Evolutionary conservation across 2,797 vertebrate genomes (phyloP), one percentile per base, ranked within the genome.

Genomic region (Lerista edwardsae): DNA sequence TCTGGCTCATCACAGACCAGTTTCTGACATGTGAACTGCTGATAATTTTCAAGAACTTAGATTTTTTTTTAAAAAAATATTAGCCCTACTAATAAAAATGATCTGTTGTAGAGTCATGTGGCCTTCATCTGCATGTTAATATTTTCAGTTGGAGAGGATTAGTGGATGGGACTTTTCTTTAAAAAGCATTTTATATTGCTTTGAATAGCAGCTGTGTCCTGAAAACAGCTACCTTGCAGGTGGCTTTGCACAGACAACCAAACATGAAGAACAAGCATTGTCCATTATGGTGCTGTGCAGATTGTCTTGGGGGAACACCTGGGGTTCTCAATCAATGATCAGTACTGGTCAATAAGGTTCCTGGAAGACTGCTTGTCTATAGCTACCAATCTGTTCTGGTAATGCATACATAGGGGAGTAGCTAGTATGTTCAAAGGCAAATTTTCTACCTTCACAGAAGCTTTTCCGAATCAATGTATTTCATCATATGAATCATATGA

Each of bases 11-110:
- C 86, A 86, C 86, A 93, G 88, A 79, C 81, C 79, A 89, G 41
- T 84, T 92, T 94, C 89, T 93, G 80, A 75, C 80, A 84, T 88
- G 79, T 88, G 86, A 92, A 75, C 83, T 72, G 0, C 74, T 86
- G 91, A 89, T 89, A 88, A 91, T 88, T 93, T 92, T 93, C 86
- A 90, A 84, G 83, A 94, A 90, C 82, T 29, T 88, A 84, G 12
- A 6, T 61, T 55, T 12, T n/a, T 82, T 41, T 57, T 55, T 31
- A 64, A 75, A 55, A 82, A 41, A 61, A 71, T 84, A 67, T 11
- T 74, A 84, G 67, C 15, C 83, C 89, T 91, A 85, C 69, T 84
- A 87, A 75, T 80, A 75, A 87, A 82, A 79, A n/a, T 1, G 27
- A 64, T 57, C 15, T 76, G 17, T 62, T 84, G 82, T 79, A 34